Evolutionary conservation across 2,113 vertebrate genomes (phyloP).

Genomic region (Siniperca chuatsi): DNA sequence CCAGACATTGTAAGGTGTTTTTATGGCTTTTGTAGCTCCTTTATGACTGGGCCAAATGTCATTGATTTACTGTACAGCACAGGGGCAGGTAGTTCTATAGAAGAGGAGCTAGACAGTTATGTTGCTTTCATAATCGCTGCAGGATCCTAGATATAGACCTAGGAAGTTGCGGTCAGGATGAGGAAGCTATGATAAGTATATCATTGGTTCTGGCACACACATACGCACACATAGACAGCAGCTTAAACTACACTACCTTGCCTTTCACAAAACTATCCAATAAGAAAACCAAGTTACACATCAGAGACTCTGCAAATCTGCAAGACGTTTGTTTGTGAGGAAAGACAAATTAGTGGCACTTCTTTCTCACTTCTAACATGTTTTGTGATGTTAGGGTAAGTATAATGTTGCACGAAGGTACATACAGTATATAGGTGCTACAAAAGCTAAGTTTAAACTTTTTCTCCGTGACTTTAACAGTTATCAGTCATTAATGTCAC

Average conservation of each 20-base stretch:
- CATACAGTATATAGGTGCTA: not conserved
- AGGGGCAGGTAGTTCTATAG: conserved; percentile 13
- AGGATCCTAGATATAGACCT: not conserved
- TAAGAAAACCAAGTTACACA: conserved; percentile 36
- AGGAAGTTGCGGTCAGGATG: not conserved
- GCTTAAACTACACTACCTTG: conserved; percentile 25
- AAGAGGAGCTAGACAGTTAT: conserved; percentile 3
- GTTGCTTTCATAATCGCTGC: conserved; percentile 31
- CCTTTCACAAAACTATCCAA: conserved; percentile 40
- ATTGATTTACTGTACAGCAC: conserved; percentile 62
- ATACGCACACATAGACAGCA: conserved; percentile 19
- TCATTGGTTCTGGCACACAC: conserved; percentile 2
- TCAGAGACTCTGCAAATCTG: conserved; percentile 13
- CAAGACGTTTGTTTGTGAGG: conserved; percentile 22
- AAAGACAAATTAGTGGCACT: conserved; percentile 2
- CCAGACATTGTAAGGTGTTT: conserved; percentile 80
- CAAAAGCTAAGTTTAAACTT: not conserved
- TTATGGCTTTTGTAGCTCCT: conserved; percentile 71
- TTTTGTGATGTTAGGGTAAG: not conserved
- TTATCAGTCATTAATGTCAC: conserved; percentile 10
- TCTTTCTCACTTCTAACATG: not conserved
- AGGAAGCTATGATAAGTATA: conserved; percentile 15
- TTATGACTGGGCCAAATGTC: conserved; percentile 75
- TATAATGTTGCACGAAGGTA: not conserved
- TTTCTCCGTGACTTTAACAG: not conserved